Evolutionary conservation across 2,113 vertebrate genomes (phyloP).

Genomic region (Heterocephalus glaber): DNA sequence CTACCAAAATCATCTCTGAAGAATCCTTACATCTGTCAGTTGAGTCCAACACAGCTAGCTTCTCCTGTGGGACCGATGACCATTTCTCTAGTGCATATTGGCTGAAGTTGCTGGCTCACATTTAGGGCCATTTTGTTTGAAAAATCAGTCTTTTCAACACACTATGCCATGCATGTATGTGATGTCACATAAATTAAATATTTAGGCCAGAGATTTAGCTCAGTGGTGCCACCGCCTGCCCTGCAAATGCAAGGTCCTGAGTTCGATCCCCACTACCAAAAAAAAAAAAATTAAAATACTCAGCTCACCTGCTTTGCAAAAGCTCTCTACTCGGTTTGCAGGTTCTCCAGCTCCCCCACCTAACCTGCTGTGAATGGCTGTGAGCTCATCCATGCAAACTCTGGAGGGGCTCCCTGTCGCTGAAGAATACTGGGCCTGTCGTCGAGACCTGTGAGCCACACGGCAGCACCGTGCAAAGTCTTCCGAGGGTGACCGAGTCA

Average conservation of each 20-base stretch:
- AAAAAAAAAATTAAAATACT: too few species aligned
- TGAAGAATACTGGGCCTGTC: neutral
- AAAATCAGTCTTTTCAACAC: neutral
- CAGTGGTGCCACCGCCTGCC: too few species aligned
- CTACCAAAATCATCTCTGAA: neutral
- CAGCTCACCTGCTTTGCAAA: neutral
- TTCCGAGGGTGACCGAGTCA: neutral
- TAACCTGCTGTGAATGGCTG: neutral
- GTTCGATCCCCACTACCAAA: too few species aligned
- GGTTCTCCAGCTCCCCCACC: neutral
- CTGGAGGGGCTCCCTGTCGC: neutral
- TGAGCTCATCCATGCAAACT: neutral
- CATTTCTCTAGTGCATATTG: too few species aligned
- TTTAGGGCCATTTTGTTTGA: neutral
- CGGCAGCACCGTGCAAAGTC: neutral
- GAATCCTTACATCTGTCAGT: neutral
- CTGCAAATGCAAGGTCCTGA: too few species aligned
- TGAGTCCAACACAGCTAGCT: neutral
- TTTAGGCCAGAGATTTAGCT: too few species aligned
- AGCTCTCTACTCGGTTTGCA: neutral
- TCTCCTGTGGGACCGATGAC: neutral
- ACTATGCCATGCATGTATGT: neutral
- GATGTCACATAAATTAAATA: neutral
- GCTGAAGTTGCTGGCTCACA: neutral
- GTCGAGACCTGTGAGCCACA: neutral